Base-by-base conservation (phyloP, 2,888 invertebrate genomes). In the Kryphioiulus occultus region DNA sequence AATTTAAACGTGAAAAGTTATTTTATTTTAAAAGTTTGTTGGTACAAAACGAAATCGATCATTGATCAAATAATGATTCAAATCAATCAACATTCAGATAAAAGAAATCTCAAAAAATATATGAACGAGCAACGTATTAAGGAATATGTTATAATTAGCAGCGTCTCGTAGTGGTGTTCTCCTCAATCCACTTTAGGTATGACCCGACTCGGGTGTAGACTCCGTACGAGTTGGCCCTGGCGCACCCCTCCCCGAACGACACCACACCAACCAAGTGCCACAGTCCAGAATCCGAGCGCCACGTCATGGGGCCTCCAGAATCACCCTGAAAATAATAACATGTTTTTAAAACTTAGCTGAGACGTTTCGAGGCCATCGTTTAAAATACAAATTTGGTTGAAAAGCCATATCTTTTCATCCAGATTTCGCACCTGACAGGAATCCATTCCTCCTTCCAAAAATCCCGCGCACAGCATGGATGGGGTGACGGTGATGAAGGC, bases 381-480 rank as follows among this genome's bases (percentile, higher is more conserved):
- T n/a, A n/a, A n/a, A n/a, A n/a, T n/a, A n/a, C n/a, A n/a, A n/a
- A n/a, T n/a, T n/a, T n/a, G n/a, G n/a, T n/a, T n/a, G n/a, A n/a
- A n/a, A n/a, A n/a, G n/a, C n/a, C n/a, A n/a, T n/a, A n/a, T n/a
- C n/a, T n/a, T n/a, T n/a, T n/a, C n/a, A n/a, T n/a, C n/a, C n/a
- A n/a, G n/a, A n/a, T n/a, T n/a, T n/a, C n/a, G n/a, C n/a, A 85
- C 87, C 47, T 87, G 87, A 26, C 87, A 87, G 3, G 87, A 87
- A 47, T 87, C 87, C 44, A 84, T 42, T 26, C 87, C 87, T 0
- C 87, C 87, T n/a, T 87, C 84, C 4, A 39, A 10, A 42, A 87
- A 26, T 42, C 87, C 87, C 4, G 87, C 87, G 35, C 87, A 87
- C 7, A 87, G 30, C 87, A 87, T 87, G 84, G 87, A 87, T 26